phyloP scores from a whole-genome alignment of 2,113 vertebrate genomes.

The Spermophilus dauricus region DNA sequence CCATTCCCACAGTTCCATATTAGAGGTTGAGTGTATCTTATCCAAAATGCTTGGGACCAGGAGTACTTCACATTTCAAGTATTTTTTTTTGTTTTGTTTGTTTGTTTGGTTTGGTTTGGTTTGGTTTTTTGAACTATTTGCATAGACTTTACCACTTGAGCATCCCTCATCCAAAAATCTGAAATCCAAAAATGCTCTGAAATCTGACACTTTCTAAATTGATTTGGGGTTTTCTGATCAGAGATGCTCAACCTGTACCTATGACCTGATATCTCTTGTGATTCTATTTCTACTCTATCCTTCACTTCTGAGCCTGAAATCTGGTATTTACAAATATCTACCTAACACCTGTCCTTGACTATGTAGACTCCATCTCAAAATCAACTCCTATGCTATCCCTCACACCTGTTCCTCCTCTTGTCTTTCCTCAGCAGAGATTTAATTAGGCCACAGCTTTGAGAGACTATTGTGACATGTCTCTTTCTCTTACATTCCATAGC shows the following conservation, averaged over 20 bases:
- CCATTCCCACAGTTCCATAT: neutral
- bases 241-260: neutral
- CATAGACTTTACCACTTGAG: neutral
- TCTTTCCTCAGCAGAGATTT: neutral
- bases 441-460: neutral
- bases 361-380: neutral
- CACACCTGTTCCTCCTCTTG: neutral
- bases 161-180: neutral
- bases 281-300: constrained; percentile 33
- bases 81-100: neutral
- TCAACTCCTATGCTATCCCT: neutral
- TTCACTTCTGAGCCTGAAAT: neutral
- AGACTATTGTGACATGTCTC: neutral
- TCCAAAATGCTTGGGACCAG: neutral
- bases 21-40: neutral
- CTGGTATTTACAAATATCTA: neutral
- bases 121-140: neutral
- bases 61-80: neutral
- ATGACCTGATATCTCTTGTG: neutral
- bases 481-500: neutral
- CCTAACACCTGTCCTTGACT: neutral
- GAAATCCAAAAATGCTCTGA: neutral
- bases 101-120: neutral
- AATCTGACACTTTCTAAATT: neutral
- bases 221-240: neutral